phyloP scores from a whole-genome alignment of 2,888 invertebrate genomes.

The Apodemia zela region DNA sequence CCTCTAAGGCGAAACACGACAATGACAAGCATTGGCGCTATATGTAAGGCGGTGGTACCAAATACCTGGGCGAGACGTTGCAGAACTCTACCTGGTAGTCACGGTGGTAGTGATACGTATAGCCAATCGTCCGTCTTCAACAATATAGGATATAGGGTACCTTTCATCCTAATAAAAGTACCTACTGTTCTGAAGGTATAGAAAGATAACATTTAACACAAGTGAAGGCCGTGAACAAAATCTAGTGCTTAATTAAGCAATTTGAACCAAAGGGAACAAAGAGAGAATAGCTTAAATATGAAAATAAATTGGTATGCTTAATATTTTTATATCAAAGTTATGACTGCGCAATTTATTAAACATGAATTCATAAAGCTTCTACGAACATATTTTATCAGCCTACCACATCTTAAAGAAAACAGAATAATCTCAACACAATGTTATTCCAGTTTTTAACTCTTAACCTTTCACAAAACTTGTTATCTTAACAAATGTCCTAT shows the following conservation, averaged over 20 bases:
- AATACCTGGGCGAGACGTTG: too few relatives aligned
- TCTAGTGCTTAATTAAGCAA: background rate
- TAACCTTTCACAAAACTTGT: conserved; percentile 9
- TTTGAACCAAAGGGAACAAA: too few relatives aligned
- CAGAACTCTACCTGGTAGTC: too few relatives aligned
- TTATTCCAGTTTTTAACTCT: conserved; percentile 5
- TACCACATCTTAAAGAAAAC: too few relatives aligned
- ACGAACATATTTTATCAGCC: background rate
- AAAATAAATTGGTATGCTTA: background rate
- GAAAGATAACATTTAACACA: background rate
- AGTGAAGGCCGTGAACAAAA: background rate
- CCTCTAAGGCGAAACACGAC: too few relatives aligned
- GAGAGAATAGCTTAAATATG: background rate
- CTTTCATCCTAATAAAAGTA: too few relatives aligned
- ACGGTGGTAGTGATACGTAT: too few relatives aligned
- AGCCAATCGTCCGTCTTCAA: too few relatives aligned
- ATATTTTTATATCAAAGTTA: background rate
- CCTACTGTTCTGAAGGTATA: too few relatives aligned
- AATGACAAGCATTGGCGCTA: too few relatives aligned
- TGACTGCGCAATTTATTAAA: background rate
- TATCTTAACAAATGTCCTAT: conserved; percentile 11
- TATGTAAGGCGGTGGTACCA: too few relatives aligned
- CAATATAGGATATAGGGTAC: too few relatives aligned
- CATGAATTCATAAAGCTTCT: background rate
- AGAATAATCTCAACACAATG: background rate